A percentile compares a stretch with the other conserved stretches of the same genome.
phyloP scores from a whole-genome alignment of 2,113 vertebrate genomes.

The Dromas ardeola region DNA sequence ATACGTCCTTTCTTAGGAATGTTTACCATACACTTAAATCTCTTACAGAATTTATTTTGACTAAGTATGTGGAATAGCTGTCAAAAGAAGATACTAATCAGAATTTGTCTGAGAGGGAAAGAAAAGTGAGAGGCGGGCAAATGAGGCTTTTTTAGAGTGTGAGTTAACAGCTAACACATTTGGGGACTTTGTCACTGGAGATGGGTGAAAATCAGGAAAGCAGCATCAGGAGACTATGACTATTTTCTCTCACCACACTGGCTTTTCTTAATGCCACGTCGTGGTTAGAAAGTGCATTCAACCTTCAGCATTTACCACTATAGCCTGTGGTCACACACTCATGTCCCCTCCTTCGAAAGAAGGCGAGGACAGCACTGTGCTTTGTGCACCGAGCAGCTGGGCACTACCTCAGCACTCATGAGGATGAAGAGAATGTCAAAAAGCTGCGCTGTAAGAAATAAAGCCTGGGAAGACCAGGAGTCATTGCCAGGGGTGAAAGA shows the following conservation, averaged over 20 bases:
- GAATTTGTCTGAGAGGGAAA: not conserved
- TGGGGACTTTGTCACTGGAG: not conserved
- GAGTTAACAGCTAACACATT: not conserved
- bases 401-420: not conserved
- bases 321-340: accelerated
- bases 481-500: not conserved
- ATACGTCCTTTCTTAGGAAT: not conserved
- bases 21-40: not conserved
- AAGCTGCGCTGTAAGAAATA: not conserved
- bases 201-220: not conserved
- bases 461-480: not conserved
- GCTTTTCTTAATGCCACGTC: not conserved
- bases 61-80: not conserved
- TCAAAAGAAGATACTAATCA: not conserved
- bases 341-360: not conserved
- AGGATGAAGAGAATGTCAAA: not conserved
- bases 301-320: not conserved
- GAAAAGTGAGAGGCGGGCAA: not conserved
- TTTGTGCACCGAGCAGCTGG: not conserved
- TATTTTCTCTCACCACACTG: not conserved
- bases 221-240: not conserved
- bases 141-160: not conserved
- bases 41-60: not conserved
- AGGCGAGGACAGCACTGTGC: not conserved
- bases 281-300: not conserved